A percentile compares a stretch with the other conserved stretches of the same genome.
Evolutionary conservation across 2,888 invertebrate species (phyloP).

Genomic region (Hypselothyrea guttata): DNA sequence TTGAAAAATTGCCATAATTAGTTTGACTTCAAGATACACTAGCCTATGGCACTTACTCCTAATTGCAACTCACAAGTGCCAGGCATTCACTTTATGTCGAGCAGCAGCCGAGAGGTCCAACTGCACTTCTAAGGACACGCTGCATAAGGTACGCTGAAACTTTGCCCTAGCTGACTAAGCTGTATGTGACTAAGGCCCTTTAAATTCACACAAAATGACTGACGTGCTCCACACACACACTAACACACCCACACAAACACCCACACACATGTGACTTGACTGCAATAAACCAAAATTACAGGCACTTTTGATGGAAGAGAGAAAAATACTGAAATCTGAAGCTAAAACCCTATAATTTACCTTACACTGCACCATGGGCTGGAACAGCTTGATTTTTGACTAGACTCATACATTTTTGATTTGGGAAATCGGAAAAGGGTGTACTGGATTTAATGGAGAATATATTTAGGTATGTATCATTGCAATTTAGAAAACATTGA

Average conservation of each 20-base stretch:
- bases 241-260: slow-evolving; percentile 10
- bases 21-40: slow-evolving; percentile 27
- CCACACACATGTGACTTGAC: slow-evolving; percentile 20
- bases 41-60: slow-evolving; percentile 36
- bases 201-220: not conserved
- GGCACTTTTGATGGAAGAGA: slow-evolving; percentile 19
- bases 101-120: slow-evolving; percentile 28
- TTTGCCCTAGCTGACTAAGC: slow-evolving; percentile 35
- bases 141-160: slow-evolving; percentile 29
- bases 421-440: too few relatives aligned
- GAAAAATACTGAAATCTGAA: not conserved
- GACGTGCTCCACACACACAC: slow-evolving; percentile 5
- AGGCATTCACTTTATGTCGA: slow-evolving; percentile 2
- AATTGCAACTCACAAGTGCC: slow-evolving; percentile 51
- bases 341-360: too few relatives aligned
- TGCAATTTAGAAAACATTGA: too few relatives aligned
- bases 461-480: too few relatives aligned
- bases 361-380: too few relatives aligned
- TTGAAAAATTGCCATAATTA: slow-evolving; percentile 33
- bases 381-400: too few relatives aligned
- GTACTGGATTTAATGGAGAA: too few relatives aligned
- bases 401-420: too few relatives aligned
- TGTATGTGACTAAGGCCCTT: slow-evolving; percentile 29
- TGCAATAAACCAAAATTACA: slow-evolving; percentile 40
- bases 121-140: slow-evolving; percentile 30